phyloP scores from a whole-genome alignment of 2,797 vertebrate species.

The Urosaurus nigricauda region DNA sequence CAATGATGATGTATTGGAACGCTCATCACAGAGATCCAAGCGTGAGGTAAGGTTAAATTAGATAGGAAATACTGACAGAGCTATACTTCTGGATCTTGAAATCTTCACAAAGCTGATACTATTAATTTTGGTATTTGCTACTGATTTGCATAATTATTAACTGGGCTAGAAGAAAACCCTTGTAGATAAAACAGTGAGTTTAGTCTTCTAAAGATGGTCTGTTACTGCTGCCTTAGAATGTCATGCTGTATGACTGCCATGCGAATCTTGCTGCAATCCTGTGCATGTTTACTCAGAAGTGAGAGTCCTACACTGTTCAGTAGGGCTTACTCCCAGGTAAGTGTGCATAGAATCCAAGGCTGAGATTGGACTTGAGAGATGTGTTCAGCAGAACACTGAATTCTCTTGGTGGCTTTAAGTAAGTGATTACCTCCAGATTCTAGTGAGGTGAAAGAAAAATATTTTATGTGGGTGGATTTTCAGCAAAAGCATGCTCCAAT shows the following conservation, averaged over 20 bases:
- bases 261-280: not conserved
- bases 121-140: constrained; percentile 24
- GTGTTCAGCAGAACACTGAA: not conserved
- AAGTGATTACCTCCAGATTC: not conserved
- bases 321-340: not conserved
- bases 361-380: not conserved
- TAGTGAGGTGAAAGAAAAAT: not conserved
- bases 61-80: not conserved
- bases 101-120: not conserved
- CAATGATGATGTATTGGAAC: constrained; percentile 93
- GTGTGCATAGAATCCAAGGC: not conserved
- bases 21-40: constrained; percentile 94
- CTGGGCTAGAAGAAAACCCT: not conserved
- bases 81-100: not conserved
- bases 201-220: not conserved
- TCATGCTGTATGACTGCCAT: not conserved
- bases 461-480: not conserved
- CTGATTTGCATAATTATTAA: constrained; percentile 20
- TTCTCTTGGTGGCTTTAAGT: not conserved
- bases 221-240: not conserved
- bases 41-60: constrained; percentile 84
- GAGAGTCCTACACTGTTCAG: not conserved
- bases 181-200: not conserved
- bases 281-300: not conserved
- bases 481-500: not conserved